Conservation (phyloP, 2,888 invertebrate species). For the Xestoiulus laeticollis region DNA sequence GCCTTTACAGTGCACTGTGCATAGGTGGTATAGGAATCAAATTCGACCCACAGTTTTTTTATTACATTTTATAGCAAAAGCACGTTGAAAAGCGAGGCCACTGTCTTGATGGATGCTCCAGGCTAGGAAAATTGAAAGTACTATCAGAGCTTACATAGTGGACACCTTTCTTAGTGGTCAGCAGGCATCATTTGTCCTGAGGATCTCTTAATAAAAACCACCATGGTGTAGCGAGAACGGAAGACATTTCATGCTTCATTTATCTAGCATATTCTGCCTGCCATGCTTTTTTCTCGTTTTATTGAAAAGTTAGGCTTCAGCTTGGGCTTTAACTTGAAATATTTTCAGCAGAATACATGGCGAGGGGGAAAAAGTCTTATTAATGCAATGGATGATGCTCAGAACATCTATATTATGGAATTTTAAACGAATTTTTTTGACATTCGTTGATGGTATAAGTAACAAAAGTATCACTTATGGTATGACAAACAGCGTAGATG, state of each 20-base stretch:
- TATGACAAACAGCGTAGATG: too few relatives aligned
- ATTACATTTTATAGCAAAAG: background rate
- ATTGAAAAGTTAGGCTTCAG: background rate
- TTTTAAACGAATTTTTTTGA: too few relatives aligned
- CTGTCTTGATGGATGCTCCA: background rate
- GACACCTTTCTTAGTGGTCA: constrained; percentile 23
- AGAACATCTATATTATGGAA: background rate
- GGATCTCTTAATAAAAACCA: constrained; percentile 23
- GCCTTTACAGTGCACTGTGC: background rate
- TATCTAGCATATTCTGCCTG: background rate
- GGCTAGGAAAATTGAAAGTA: background rate
- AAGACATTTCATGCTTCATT: background rate
- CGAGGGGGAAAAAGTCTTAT: background rate
- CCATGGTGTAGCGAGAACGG: background rate
- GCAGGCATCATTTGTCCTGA: constrained; percentile 4
- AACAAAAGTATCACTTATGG: too few relatives aligned
- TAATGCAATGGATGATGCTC: background rate
- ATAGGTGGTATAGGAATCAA: background rate
- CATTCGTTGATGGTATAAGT: too few relatives aligned
- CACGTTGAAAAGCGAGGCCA: background rate
- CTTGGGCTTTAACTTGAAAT: background rate
- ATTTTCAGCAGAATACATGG: background rate
- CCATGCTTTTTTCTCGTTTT: background rate
- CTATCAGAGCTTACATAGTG: constrained; percentile 8
- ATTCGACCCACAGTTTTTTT: constrained; percentile 15